Evolutionary conservation across 2,113 vertebrate genomes (phyloP), one percentile per base, ranked within the genome.

Genomic region (Epinephelus cyanopodus): DNA sequence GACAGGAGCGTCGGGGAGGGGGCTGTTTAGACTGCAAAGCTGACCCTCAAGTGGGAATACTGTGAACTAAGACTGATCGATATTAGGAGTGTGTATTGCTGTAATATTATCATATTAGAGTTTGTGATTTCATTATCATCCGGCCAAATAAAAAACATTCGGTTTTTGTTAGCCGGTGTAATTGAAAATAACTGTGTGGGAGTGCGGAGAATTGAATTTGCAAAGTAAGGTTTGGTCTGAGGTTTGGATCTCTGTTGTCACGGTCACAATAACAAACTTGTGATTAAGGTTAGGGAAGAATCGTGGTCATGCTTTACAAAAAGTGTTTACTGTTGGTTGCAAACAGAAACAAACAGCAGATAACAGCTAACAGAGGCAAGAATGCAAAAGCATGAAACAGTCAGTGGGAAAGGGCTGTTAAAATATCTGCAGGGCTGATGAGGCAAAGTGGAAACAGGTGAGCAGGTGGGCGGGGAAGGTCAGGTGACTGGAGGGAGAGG

Each of bases 11-110:
- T 81, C 73, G 58, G 54, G 62, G 21, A 63, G 6, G 68, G 68
- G 68, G 74, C 58, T 92, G 87, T 91, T 94, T 90, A 90, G 89
- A 90, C 87, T 90, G 79, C 71, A 69, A 56, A 19, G 79, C 75
- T 81, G 74, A 92, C 78, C 85, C 74, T 63, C 12, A 18, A 29
- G 58, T 56, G 76, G 42, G 57, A 65, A 37, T 23, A 27, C 42
- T 57, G 53, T n/a, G n/a, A 60, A 23, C 13, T 33, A 3, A n/a
- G 10, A 47, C 25, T 45, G 50, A 66, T 58, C 15, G 45, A 77
- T 79, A 77, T 37, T 23, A 21, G 57, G 12, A 54, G 56, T 21
- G 45, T 56, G 25, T 45, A 64, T 37, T 57, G 65, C 27, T 25
- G 7, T 27, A 45, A 60, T 47, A 25, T 29, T 37, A 56, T 48